Base-by-base conservation (phyloP, 2,888 invertebrate genomes). In the Pachymerium ferrugineum region DNA sequence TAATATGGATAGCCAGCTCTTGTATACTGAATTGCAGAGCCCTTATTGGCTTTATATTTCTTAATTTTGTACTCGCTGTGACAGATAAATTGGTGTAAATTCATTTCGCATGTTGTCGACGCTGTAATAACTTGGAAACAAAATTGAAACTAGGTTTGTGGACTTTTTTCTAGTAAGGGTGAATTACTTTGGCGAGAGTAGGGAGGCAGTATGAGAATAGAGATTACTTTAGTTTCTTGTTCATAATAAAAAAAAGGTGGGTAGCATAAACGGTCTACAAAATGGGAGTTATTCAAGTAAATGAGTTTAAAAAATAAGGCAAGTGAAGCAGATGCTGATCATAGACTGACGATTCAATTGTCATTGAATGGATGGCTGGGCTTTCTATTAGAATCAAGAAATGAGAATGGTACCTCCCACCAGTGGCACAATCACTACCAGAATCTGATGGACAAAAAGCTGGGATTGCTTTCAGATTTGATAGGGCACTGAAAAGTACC, bases 361-460 rank as follows among this genome's bases (percentile, higher is more conserved):
- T 54, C 54, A 54, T 54, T 54, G 54, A 54, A 54, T 54, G 54
- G 54, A 54, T 54, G 54, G 14, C 54, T 54, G 54, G 54, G 54
- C 54, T 54, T 54, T 54, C 54, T 54, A 54, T 54, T 54, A 54
- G 54, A 54, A 54, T 54, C 54, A 54, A 54, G 54, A 54, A 54
- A 54, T 54, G 54, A 54, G 54, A 54, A 54, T 12, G 54, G 54
- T 54, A 54, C 54, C 54, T 54, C 14, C 54, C 25, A 54, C 54
- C 28, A 54, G 54, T 54, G 54, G 54, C 54, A 54, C 54, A 54
- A 54, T 54, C 54, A 54, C 54, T 54, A 54, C 25, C 54, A 54
- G 54, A 54, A 54, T 54, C 54, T 54, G 25, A 28, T n/a, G 54
- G 54, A 54, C 54, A 54, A 54, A n/a, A 54, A 54, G 54, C 54